Evolutionary conservation across 2,113 vertebrate genomes (phyloP).

Genomic region (Otus sunia): DNA sequence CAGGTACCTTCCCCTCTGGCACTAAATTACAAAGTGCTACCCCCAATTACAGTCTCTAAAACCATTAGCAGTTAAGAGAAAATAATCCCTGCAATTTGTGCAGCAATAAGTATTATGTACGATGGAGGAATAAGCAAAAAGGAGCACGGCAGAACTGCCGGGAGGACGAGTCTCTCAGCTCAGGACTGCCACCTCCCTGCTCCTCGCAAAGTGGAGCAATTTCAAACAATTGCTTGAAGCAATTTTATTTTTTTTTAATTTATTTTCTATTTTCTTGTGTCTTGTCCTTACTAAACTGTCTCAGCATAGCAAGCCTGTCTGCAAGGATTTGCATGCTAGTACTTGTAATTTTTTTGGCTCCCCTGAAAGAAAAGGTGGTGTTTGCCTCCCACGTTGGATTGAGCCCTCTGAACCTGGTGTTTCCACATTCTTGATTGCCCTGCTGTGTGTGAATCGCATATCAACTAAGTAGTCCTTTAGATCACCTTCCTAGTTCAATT

Average conservation of each 20-base stretch:
- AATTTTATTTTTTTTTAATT: background rate
- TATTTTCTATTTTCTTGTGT: fast-evolving
- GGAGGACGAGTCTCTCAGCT: slow-evolving; percentile 6
- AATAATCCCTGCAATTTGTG: slow-evolving; percentile 64
- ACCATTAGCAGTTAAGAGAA: slow-evolving; percentile 54
- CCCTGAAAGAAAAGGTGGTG: background rate
- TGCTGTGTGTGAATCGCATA: background rate
- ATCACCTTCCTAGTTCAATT: slow-evolving; percentile 4
- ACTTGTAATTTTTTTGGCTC: background rate
- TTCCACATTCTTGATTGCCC: slow-evolving; percentile 15
- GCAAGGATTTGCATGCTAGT: background rate
- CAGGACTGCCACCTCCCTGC: slow-evolving; percentile 71
- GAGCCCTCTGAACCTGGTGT: background rate
- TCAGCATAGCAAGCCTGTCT: background rate
- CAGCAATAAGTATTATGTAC: background rate
- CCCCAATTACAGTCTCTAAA: slow-evolving; percentile 26
- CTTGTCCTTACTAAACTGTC: background rate
- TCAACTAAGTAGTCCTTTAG: background rate
- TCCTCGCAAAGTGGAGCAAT: background rate
- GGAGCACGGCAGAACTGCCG: background rate
- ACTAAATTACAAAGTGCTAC: background rate
- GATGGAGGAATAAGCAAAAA: background rate
- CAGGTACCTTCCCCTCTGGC: background rate
- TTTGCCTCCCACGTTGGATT: background rate
- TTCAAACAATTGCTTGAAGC: background rate